These are phyloP conservation scores for Platyura marginata DNA, from an alignment of 1,140 invertebrate species.

Conservation along the genomic window DNA sequence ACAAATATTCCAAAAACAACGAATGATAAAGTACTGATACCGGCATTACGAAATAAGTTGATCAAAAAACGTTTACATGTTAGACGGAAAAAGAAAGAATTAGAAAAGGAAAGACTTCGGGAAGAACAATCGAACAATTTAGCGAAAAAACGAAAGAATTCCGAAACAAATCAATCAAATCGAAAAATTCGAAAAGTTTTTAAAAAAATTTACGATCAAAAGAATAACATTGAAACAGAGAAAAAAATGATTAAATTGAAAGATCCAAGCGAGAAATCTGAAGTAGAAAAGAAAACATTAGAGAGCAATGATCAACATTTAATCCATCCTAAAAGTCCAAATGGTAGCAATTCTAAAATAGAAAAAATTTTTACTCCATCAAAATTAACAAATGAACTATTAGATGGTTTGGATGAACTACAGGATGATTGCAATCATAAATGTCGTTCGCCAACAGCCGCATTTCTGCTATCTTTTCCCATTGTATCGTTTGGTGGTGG, in stretches of 20 bases:
- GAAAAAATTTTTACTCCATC: not conserved
- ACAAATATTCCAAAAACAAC: not conserved
- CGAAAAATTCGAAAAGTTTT: no score
- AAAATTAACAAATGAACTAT: slow-evolving; percentile 7
- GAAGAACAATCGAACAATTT: not conserved
- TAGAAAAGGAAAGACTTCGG: not conserved
- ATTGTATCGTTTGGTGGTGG: slow-evolving; percentile 26
- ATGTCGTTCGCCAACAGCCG: slow-evolving; percentile 44
- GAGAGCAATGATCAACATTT: no score
- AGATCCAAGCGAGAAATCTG: no score
- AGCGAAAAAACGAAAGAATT: not conserved
- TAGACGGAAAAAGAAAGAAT: no score
- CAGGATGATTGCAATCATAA: slow-evolving; percentile 28
- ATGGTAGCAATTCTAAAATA: not conserved
- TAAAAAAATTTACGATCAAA: no score
- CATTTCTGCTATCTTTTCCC: slow-evolving; percentile 41
- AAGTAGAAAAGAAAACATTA: no score
- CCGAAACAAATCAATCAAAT: no score
- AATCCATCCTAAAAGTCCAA: no score
- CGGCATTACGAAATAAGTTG: no score
- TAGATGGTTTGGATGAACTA: not conserved
- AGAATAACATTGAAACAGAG: no score
- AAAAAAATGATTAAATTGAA: no score
- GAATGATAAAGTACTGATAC: not conserved
- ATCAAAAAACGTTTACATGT: no score